Conservation (phyloP, 2,888 invertebrate species). For the Clivina fossor region DNA sequence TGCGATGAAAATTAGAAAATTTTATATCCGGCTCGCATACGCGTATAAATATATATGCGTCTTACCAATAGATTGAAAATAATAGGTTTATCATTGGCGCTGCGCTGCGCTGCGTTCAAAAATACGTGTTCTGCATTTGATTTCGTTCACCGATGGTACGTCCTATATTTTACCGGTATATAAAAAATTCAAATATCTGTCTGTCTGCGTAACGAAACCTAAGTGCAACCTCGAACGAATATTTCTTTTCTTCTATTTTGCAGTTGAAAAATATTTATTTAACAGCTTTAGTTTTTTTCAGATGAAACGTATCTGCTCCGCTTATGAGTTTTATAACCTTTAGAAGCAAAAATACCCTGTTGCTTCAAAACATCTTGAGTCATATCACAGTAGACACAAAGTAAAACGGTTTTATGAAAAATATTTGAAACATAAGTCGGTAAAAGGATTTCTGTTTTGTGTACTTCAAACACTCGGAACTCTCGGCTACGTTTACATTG, state of each 20-base stretch:
- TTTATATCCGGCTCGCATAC: conserved; percentile 4
- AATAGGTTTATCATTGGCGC: conserved; percentile 15
- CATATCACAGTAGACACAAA: conserved; percentile 14
- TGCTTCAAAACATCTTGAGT: conserved; percentile 10
- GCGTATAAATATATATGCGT: conserved; percentile 20
- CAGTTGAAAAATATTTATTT: no score
- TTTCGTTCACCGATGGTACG: no score
- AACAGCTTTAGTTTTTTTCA: no score
- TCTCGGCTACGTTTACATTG: no score
- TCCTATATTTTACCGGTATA: no score
- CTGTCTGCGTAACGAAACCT: no score
- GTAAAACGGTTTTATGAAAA: conserved; percentile 14
- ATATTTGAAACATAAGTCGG: conserved; percentile 9
- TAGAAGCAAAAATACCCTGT: conserved; percentile 17
- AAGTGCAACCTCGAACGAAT: no score
- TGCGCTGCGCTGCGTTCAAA: neutral
- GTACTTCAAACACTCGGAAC: no score
- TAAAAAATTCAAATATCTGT: no score
- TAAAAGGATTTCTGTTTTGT: conserved; percentile 19
- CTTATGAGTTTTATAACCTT: no score
- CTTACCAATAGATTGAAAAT: conserved; percentile 16
- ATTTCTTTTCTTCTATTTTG: no score
- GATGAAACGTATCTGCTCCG: no score
- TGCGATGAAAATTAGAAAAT: conserved; percentile 20
- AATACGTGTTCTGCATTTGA: conserved; percentile 9